phyloP scores from a whole-genome alignment of 2,888 invertebrate genomes.

The Phyto melanocephala region DNA sequence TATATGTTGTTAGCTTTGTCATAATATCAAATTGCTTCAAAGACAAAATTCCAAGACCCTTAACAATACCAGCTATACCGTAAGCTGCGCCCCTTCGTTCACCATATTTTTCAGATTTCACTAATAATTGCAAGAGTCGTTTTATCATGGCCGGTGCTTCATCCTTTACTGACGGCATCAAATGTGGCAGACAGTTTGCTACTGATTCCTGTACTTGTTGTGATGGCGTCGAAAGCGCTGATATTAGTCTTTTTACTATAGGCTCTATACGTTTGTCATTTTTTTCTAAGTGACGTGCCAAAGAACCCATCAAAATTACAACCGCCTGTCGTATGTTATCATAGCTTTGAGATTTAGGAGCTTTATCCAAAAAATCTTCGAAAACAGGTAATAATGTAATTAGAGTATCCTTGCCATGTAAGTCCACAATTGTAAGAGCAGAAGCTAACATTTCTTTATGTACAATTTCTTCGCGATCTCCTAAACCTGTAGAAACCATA shows the following conservation, averaged over 20 bases:
- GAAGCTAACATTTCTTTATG: slow-evolving; percentile 95
- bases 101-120: slow-evolving; percentile 95
- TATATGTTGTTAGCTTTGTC: slow-evolving; percentile 93
- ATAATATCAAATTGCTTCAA: slow-evolving; percentile 97
- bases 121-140: slow-evolving; percentile 90
- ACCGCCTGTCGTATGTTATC: slow-evolving; percentile 97
- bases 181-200: slow-evolving; percentile 95
- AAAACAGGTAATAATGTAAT: slow-evolving; percentile 92
- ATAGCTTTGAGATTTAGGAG: slow-evolving; percentile 92
- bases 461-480: slow-evolving; percentile 90
- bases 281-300: slow-evolving; percentile 96
- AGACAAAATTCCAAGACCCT: slow-evolving; percentile 97
- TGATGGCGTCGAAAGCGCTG: slow-evolving; percentile 96
- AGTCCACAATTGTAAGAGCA: slow-evolving; percentile 93
- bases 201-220: slow-evolving; percentile 99
- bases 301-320: slow-evolving; percentile 96
- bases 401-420: slow-evolving; percentile 92
- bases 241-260: slow-evolving; percentile 93
- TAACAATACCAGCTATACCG: slow-evolving; percentile 96
- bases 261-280: slow-evolving; percentile 94
- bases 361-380: slow-evolving; percentile 94
- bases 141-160: slow-evolving; percentile 93
- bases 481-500: slow-evolving; percentile 91
- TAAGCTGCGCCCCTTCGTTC: slow-evolving; percentile 94
- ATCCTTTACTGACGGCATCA: slow-evolving; percentile 94